These are phyloP conservation scores for Poeciliopsis infans DNA, from an alignment of 2,797 vertebrate genomes.

Conservation along the genomic window DNA sequence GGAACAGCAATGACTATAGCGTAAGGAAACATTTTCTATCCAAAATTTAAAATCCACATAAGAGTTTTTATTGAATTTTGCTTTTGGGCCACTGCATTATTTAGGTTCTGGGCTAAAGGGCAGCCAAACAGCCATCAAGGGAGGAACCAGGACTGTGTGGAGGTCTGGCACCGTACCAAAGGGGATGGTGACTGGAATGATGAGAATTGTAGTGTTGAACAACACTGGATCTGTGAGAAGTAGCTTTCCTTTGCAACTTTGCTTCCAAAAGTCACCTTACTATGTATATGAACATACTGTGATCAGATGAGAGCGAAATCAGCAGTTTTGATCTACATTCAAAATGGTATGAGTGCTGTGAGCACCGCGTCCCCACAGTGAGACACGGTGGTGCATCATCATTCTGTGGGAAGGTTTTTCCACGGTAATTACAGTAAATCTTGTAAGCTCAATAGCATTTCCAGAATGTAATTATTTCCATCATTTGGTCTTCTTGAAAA, in stretches of 20 bases:
- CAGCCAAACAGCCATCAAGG: conserved; percentile 68
- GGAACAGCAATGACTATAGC: conserved; percentile 29
- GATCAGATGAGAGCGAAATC: neutral
- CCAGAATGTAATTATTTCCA: neutral
- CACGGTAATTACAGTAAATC: neutral
- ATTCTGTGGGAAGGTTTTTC: neutral
- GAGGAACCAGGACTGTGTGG: conserved; percentile 72
- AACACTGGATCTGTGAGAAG: conserved; percentile 60
- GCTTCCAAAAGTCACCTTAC: neutral
- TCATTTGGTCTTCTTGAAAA: neutral
- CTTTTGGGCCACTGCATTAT: neutral
- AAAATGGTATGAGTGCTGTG: too few species aligned
- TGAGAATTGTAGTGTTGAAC: conserved; percentile 47
- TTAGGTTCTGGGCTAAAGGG: conserved; percentile 62
- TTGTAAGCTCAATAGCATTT: neutral
- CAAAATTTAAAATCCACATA: neutral
- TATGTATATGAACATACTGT: neutral
- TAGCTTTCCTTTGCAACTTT: neutral
- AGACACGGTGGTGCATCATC: too few species aligned
- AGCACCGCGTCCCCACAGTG: too few species aligned
- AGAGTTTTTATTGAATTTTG: neutral
- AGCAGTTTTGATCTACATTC: too few species aligned
- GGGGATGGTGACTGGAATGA: conserved; percentile 65
- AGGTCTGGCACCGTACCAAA: conserved; percentile 40
- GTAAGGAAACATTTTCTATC: conserved; percentile 36